Base-by-base conservation (phyloP, 1,140 invertebrate species). In the Nebria ingens region DNA sequence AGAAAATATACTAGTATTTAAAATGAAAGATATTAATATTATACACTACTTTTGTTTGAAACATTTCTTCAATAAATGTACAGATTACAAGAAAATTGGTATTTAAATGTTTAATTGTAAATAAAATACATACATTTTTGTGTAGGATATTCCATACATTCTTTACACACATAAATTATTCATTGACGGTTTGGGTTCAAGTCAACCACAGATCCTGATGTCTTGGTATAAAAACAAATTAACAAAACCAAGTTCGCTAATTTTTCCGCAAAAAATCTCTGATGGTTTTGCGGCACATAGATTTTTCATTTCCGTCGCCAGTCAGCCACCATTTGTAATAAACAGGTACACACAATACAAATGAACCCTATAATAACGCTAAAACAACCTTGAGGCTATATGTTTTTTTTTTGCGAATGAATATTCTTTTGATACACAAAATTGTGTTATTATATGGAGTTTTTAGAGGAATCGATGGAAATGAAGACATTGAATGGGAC, bases 321-420 rank as follows among this genome's bases (percentile, higher is more conserved):
- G 85, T 69, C 81, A 84, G 59, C 84, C 85, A 17, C 85, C 85
- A 0, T 87, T 78, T 66, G 76, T 84, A 12, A 79, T 85, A 60
- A 79, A 75, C 68, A 81, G 73, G 76, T 81, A 73, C n/a, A n/a
- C n/a, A n/a, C 56, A 49, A 63, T 56, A 53, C 56, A 57, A 20
- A 51, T n/a, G n/a, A n/a, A n/a, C n/a, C 40, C 25, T 51, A 13
- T 11, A 25, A 9, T 0, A 59, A 63, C 29, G 53, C 66, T 34
- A 52, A 59, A 9, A 68, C 66, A 66, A 53, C 50, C 25, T 12
- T 54, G 17, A n/a, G 49, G 38, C 9, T 6, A 45, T 19, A 19
- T 19, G 25, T 53, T 54, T 50, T 53, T 61, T 51, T 61, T 22
- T 15, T 55, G 49, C 52, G n/a, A n/a, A n/a, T n/a, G n/a, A n/a